Conservation (phyloP, 2,888 invertebrate species). For the Zaprionus bogoriensis region DNA sequence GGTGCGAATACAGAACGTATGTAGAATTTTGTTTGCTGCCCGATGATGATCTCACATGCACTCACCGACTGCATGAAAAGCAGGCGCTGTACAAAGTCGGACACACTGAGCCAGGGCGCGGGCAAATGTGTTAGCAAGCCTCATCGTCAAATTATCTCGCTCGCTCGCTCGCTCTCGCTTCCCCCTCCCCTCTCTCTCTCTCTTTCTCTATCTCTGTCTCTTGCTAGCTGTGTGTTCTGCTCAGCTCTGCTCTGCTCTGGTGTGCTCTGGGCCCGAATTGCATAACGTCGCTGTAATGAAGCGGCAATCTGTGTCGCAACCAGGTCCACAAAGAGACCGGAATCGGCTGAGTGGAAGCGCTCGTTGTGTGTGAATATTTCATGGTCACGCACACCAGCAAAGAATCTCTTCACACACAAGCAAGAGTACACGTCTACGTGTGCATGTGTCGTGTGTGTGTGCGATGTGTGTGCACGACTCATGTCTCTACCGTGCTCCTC, state of each 20-base stretch:
- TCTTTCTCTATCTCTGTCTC: neutral
- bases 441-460: too few species aligned
- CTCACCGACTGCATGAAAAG: constrained; percentile 65
- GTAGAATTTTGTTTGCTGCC: constrained; percentile 50
- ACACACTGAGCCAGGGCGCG: constrained; percentile 43
- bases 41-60: constrained; percentile 73
- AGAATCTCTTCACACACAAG: neutral
- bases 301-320: constrained; percentile 73
- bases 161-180: neutral
- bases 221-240: constrained; percentile 8
- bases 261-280: constrained; percentile 48
- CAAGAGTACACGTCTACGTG: neutral
- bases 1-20: constrained; percentile 69
- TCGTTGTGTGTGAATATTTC: constrained; percentile 70
- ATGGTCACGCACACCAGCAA: constrained; percentile 67
- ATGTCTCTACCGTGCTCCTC: too few species aligned
- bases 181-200: neutral
- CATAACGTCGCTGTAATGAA: constrained; percentile 66
- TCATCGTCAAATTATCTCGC: constrained; percentile 61
- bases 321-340: constrained; percentile 65
- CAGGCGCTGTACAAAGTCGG: constrained; percentile 42
- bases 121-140: constrained; percentile 52
- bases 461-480: too few species aligned
- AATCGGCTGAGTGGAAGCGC: constrained; percentile 59
- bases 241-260: too few species aligned